Base-by-base conservation (phyloP, 2,797 vertebrate genomes). In the Threskiornis aethiopicus region DNA sequence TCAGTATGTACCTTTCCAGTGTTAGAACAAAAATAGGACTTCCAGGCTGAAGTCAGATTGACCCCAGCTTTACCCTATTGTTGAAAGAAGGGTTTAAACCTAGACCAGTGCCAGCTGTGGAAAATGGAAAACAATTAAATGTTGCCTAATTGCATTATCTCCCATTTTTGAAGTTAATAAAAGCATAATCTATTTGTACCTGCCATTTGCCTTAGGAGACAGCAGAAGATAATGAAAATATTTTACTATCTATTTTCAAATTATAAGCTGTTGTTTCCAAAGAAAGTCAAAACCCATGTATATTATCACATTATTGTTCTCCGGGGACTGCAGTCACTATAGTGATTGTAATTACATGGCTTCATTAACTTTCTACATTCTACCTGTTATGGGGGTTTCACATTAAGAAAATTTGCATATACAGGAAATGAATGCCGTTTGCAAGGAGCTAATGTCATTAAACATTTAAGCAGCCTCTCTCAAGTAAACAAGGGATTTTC, bases 391-490 rank as follows among this genome's bases (percentile, higher is more conserved):
- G 98, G 98, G 98, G 93, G 95, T 96, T 97, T 98, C 98, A 98
- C 98, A 98, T 99, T 98, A 99, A 97, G 98, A 97, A 97, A 98
- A 99, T 99, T 98, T 99, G 99, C 98, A 99, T 99, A 99, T 98
- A 98, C 97, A 98, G 98, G 98, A 99, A 99, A 99, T 99, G 97
- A 99, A 98, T 97, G 92, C 97, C 83, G 78, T 98, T 99, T 98
- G 97, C 98, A 98, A 96, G 96, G 97, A 98, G 97, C 97, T 98
- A 98, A 98, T 97, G 95, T 97, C 98, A 98, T 99, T 99, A 98
- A 98, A 98, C 96, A 98, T 98, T 98, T 98, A 98, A 98, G 96
- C 96, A 96, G 95, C 95, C 90, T 97, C 91, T 97, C 94, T 93
- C 96, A 97, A 98, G 94, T 94, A 97, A 96, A 97, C 97, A 97